phyloP scores from a whole-genome alignment of 2,888 invertebrate species.

The Parelbella ahira region DNA sequence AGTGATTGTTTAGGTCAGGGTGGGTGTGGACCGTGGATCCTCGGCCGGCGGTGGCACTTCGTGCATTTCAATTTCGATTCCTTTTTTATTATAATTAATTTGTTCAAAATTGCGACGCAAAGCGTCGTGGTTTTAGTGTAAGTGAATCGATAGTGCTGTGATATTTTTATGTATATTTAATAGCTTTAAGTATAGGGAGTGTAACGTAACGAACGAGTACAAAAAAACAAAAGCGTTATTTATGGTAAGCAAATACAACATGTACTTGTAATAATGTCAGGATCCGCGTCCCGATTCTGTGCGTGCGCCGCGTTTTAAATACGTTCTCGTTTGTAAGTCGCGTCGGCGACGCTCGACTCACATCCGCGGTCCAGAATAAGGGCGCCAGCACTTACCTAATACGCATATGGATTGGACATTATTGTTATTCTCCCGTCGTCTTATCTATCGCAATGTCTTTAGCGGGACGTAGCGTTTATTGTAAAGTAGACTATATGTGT shows the following conservation, averaged over 20 bases:
- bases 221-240: constrained; percentile 60
- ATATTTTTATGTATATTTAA: constrained; percentile 80
- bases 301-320: too few species aligned
- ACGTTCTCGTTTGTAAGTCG: too few species aligned
- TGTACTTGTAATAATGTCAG: constrained; percentile 29
- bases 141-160: constrained; percentile 80
- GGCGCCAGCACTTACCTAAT: constrained; percentile 22
- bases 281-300: constrained; percentile 29
- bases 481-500: constrained; percentile 22
- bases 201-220: constrained; percentile 71
- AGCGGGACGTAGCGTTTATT: constrained; percentile 1
- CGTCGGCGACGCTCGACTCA: neutral
- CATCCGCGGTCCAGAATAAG: constrained; percentile 16
- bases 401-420: constrained; percentile 30
- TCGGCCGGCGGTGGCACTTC: constrained; percentile 45
- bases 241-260: constrained; percentile 34
- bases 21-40: neutral
- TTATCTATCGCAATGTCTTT: constrained; percentile 2
- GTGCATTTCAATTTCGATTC: constrained; percentile 72
- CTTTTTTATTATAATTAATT: constrained; percentile 53
- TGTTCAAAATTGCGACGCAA: constrained; percentile 55
- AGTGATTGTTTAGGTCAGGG: neutral
- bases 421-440: constrained; percentile 17
- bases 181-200: constrained; percentile 60
- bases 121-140: constrained; percentile 71